Percentiles rank a stretch among this genome's conserved stretches.
Evolutionary conservation across 2,888 invertebrate genomes (phyloP).

Genomic region (Apodemia arnacis): DNA sequence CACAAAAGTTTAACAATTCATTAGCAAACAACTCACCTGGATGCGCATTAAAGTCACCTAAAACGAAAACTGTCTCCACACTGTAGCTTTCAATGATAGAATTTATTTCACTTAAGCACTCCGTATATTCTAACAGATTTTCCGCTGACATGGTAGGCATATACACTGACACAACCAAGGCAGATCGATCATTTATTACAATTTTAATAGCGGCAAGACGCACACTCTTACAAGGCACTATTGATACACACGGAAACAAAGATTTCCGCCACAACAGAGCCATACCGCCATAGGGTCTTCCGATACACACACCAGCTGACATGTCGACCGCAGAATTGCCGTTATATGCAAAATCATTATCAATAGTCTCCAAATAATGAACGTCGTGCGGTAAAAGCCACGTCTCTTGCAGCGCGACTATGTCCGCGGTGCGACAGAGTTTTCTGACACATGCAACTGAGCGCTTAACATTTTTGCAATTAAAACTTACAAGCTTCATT

Average conservation of each 20-base stretch:
- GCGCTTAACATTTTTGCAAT: constrained; percentile 71
- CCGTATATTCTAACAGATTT: constrained; percentile 36
- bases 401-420: constrained; percentile 63
- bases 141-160: constrained; percentile 31
- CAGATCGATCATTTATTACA: no score
- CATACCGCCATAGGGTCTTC: constrained; percentile 67
- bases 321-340: constrained; percentile 83
- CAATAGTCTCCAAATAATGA: constrained; percentile 57
- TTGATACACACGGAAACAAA: no score
- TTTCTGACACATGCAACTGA: constrained; percentile 57
- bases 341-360: constrained; percentile 65
- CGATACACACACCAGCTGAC: constrained; percentile 62
- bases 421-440: constrained; percentile 45
- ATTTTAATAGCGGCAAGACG: no score
- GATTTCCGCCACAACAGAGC: no score
- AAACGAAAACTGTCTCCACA: constrained; percentile 12
- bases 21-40: constrained; percentile 27
- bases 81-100: constrained; percentile 36
- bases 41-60: constrained; percentile 48
- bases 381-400: constrained; percentile 74
- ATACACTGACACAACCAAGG: constrained; percentile 17
- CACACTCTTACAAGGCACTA: no score
- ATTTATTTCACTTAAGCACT: constrained; percentile 32
- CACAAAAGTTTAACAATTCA: constrained; percentile 34
- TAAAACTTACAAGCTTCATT: constrained; percentile 70